Conservation (phyloP, 2,888 invertebrate genomes). For the Acanthacorydalis orientalis region DNA sequence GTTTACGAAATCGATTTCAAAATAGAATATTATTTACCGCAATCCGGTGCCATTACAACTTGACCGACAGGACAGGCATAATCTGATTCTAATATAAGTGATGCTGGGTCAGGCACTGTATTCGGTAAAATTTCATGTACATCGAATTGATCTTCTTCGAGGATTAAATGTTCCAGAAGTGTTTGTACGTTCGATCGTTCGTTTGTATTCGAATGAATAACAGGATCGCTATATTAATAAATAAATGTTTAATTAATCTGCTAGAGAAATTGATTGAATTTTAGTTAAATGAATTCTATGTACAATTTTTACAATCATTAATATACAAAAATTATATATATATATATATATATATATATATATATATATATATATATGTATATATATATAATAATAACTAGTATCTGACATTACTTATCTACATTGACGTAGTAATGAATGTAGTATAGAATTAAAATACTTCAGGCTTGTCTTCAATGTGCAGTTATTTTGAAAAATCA, state of each 20-base stretch:
- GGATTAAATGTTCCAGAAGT: slow-evolving; percentile 73
- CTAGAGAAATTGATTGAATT: too few species aligned
- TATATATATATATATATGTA: too few species aligned
- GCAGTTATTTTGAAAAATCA: too few species aligned
- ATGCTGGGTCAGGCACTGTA: slow-evolving; percentile 85
- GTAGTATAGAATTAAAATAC: too few species aligned
- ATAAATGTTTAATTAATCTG: background rate
- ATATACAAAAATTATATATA: background rate
- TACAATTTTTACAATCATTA: background rate
- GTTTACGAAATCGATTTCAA: background rate
- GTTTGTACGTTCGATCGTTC: slow-evolving; percentile 71
- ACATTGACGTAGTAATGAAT: too few species aligned
- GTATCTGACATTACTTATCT: too few species aligned
- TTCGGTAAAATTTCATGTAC: slow-evolving; percentile 86
- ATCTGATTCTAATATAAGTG: slow-evolving; percentile 70
- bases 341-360: too few species aligned
- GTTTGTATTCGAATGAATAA: slow-evolving; percentile 70
- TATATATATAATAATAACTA: too few species aligned
- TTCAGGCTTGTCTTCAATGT: too few species aligned
- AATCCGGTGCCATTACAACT: slow-evolving; percentile 85
- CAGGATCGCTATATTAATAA: slow-evolving; percentile 58
- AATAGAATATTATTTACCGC: slow-evolving; percentile 58
- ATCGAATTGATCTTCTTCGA: slow-evolving; percentile 88
- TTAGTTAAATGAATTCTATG: background rate
- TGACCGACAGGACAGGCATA: slow-evolving; percentile 87